Conservation (phyloP, 2,113 vertebrate species). For the Monarcha castaneiventris region DNA sequence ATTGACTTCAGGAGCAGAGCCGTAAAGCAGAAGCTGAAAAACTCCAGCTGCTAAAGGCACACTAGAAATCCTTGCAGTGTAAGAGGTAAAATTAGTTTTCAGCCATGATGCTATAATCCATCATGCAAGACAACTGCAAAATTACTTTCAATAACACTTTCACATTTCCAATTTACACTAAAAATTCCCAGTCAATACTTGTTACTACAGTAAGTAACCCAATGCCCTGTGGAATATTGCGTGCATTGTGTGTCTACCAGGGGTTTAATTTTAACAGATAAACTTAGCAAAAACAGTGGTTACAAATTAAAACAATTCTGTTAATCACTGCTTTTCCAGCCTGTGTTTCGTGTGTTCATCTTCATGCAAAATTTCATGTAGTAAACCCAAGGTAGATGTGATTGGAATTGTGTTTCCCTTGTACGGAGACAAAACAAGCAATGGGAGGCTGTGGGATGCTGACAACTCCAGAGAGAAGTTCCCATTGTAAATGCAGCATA, state of each 20-base stretch:
- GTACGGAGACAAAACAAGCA: slow-evolving; percentile 12
- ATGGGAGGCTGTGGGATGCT: neutral
- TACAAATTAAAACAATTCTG: neutral
- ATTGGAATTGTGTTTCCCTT: slow-evolving; percentile 28
- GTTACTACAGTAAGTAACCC: slow-evolving; percentile 32
- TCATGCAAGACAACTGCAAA: slow-evolving; percentile 53
- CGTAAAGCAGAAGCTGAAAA: neutral
- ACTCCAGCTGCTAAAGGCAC: neutral
- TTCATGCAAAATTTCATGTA: neutral
- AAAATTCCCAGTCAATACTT: slow-evolving; percentile 37
- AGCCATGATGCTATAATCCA: slow-evolving; percentile 55
- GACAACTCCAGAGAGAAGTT: neutral
- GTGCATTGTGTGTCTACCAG: neutral
- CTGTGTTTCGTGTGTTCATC: neutral
- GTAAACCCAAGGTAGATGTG: neutral
- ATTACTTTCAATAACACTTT: slow-evolving; percentile 58
- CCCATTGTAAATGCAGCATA: neutral
- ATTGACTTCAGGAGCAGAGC: neutral
- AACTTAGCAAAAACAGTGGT: neutral
- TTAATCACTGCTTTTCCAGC: neutral
- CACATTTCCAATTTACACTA: slow-evolving; percentile 14
- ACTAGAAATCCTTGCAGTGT: neutral
- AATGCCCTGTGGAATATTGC: neutral
- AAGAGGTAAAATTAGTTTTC: slow-evolving; percentile 50
- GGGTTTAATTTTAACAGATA: neutral